Evolutionary conservation across 2,113 vertebrate genomes (phyloP).

Genomic region (Chamaetylas fuelleborni): DNA sequence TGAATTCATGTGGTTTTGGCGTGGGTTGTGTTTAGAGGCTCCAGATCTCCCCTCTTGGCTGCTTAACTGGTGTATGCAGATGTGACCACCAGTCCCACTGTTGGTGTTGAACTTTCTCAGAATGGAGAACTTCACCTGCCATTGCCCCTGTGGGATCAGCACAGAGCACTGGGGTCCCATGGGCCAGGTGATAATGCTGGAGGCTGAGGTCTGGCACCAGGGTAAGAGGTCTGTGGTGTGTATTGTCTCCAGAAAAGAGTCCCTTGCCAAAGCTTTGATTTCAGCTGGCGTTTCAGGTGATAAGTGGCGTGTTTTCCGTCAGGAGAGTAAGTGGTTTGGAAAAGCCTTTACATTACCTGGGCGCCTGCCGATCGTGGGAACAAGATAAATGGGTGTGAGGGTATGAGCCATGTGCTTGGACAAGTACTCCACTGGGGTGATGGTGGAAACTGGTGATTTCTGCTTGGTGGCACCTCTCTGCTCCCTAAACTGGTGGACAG

Average conservation of each 20-base stretch:
- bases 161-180: not conserved
- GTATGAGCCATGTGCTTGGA: not conserved
- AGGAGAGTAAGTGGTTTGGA: not conserved
- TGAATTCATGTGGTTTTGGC: not conserved
- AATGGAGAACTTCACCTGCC: not conserved
- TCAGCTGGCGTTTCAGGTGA: not conserved
- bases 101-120: not conserved
- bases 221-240: not conserved
- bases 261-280: not conserved
- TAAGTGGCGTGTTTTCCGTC: not conserved
- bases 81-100: not conserved
- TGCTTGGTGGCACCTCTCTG: not conserved
- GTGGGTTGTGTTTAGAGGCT: not conserved
- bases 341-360: not conserved
- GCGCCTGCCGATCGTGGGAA: not conserved
- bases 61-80: rapidly evolving
- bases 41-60: rapidly evolving
- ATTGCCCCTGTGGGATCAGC: not conserved
- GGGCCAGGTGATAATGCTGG: not conserved
- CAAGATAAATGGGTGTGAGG: not conserved
- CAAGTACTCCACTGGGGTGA: rapidly evolving
- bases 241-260: not conserved
- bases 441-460: not conserved
- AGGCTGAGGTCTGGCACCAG: not conserved
- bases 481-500: not conserved